Base-by-base conservation (phyloP, 2,888 invertebrate genomes). In the Lepidocyrtoides sp. region DNA sequence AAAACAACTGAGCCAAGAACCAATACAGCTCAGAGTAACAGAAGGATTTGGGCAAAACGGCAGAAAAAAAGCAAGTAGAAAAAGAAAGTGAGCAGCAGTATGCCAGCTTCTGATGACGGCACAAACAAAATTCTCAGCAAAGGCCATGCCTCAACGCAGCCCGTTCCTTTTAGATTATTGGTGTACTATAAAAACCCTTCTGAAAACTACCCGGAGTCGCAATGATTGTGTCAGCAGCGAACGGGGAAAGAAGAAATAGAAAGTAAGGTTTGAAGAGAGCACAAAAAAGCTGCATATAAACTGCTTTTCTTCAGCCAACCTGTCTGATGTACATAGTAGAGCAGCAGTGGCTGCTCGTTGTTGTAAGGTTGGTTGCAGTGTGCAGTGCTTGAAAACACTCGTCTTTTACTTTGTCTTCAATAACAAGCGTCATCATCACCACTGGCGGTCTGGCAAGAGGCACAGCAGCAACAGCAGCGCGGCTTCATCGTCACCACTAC, bases 181-280 rank as follows among this genome's bases (percentile, higher is more conserved):
- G 63, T 72, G 7, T 87, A 69, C 51, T 79, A 79, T 66, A 87
- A 87, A 36, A 87, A 66, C 54, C 48, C 54, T 72, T 32, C 82
- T 26, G 57, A 89, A 89, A 83, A 89, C 89, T 83, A 83, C 75
- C 83, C 89, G 77, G 89, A 89, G 83, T 69, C 75, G 72, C 83
- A 83, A 89, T 89, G 83, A 32, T 63, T 51, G 82, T 89, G 83
- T 83, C 89, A 83, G 83, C 69, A 69, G 54, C 48, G 82, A 36
- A 75, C 63, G 89, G 60, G 83, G 83, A 63, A 82, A 83, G 89
- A 48, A 89, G 66, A 51, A 88, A 63, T 87, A 63, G 29, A 63
- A n/a, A 63, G 79, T 57, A 17, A 79, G 41, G 36, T n/a, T n/a
- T n/a, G n/a, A n/a, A n/a, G n/a, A n/a, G n/a, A n/a, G 72, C 17